Conservation (phyloP, 2,888 invertebrate species). For the Herminia tarsipennalis region DNA sequence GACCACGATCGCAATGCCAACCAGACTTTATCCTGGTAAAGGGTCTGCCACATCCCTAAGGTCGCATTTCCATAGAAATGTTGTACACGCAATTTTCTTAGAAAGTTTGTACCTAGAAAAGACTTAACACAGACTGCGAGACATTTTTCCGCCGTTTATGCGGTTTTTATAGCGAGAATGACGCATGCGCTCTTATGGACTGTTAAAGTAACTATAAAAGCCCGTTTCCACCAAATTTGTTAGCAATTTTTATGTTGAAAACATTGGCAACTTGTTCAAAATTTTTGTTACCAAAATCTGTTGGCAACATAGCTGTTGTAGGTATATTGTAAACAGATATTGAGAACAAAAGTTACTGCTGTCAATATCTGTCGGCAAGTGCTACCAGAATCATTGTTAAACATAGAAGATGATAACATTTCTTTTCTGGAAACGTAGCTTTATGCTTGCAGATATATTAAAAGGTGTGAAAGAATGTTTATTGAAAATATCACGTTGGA, state of each 20-base stretch:
- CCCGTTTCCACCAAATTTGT: too few species aligned
- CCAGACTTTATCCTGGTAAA: too few species aligned
- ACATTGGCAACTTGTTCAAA: too few species aligned
- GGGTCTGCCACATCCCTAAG: background rate
- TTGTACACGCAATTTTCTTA: conserved; percentile 14
- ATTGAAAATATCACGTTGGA: background rate
- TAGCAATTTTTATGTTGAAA: too few species aligned
- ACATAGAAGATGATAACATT: too few species aligned
- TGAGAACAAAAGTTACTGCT: too few species aligned
- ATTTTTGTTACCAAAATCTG: too few species aligned
- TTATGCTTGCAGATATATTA: conserved; percentile 3
- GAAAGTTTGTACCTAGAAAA: conserved; percentile 14
- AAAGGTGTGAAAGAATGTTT: conserved; percentile 5
- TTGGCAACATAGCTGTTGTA: too few species aligned
- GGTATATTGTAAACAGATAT: too few species aligned
- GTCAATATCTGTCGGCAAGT: too few species aligned
- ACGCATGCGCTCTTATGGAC: conserved; percentile 38
- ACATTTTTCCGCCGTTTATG: conserved; percentile 25
- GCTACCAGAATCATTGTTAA: too few species aligned
- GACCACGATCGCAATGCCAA: background rate
- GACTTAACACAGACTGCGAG: conserved; percentile 19
- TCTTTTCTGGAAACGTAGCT: too few species aligned
- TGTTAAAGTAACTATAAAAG: conserved; percentile 16
- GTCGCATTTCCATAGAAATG: conserved; percentile 13
- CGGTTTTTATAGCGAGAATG: conserved; percentile 26